Percentiles rank a stretch among this genome's conserved stretches.
Evolutionary conservation across 2,113 vertebrate genomes (phyloP).

Genomic region (Fregetta grallaria): DNA sequence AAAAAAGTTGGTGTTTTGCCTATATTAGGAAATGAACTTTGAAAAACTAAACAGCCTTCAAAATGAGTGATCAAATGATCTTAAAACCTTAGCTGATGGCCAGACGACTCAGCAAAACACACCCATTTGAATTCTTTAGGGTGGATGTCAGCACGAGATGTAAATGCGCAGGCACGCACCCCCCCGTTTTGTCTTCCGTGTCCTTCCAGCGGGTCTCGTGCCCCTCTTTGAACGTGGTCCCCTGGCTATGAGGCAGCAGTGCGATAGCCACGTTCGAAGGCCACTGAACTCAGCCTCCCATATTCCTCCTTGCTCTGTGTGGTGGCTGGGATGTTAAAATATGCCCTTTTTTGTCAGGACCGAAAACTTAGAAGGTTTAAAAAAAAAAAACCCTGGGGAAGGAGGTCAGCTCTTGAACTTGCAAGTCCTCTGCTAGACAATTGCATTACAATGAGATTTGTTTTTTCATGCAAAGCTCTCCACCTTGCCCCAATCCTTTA

Average conservation of each 20-base stretch:
- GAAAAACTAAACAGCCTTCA: background rate
- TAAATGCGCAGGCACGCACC: accelerated
- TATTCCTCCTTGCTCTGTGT: background rate
- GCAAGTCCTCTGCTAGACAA: background rate
- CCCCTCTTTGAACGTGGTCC: background rate
- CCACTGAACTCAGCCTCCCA: background rate
- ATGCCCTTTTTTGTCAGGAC: background rate
- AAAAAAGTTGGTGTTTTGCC: background rate
- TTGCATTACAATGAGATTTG: background rate
- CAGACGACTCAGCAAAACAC: background rate
- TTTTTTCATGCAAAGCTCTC: background rate
- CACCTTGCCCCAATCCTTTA: background rate
- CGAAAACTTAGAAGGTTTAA: background rate
- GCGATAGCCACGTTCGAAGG: accelerated
- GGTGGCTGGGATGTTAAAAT: background rate
- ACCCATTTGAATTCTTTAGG: background rate
- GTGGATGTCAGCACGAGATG: background rate
- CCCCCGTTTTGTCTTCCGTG: background rate
- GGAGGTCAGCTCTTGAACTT: background rate
- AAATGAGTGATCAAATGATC: background rate
- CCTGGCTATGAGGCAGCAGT: background rate
- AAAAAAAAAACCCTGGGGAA: background rate
- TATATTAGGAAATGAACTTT: background rate
- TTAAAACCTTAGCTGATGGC: background rate
- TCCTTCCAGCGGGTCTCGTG: background rate